Evolutionary conservation across 2,113 vertebrate genomes (phyloP).

Genomic region (Platichthys stellatus): DNA sequence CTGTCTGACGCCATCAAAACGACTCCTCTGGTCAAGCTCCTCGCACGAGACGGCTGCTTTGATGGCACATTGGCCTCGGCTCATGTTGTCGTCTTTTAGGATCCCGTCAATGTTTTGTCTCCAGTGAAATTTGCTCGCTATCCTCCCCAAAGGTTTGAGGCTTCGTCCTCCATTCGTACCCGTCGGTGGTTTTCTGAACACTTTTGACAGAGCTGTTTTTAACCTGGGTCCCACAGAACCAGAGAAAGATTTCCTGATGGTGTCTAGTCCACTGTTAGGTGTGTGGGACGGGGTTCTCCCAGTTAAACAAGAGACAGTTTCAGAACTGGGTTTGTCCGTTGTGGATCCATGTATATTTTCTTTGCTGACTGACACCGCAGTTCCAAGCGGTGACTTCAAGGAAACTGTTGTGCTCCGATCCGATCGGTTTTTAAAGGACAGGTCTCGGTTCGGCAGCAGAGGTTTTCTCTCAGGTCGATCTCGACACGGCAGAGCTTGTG

Average conservation of each 20-base stretch:
- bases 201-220: slow-evolving; percentile 70
- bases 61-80: slow-evolving; percentile 61
- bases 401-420: slow-evolving; percentile 33
- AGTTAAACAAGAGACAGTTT: slow-evolving; percentile 33
- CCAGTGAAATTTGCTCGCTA: slow-evolving; percentile 53
- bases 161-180: slow-evolving; percentile 59
- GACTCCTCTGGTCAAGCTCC: slow-evolving; percentile 79
- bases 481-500: slow-evolving; percentile 32
- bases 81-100: slow-evolving; percentile 58
- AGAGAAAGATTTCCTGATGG: slow-evolving; percentile 65
- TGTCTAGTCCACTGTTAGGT: slow-evolving; percentile 56
- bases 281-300: slow-evolving; percentile 33
- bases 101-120: slow-evolving; percentile 62
- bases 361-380: slow-evolving; percentile 30
- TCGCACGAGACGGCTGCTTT: slow-evolving; percentile 82
- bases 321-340: slow-evolving; percentile 36
- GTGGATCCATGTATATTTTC: slow-evolving; percentile 51
- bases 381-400: slow-evolving; percentile 52
- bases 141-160: slow-evolving; percentile 66
- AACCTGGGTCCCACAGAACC: slow-evolving; percentile 72
- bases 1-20: slow-evolving; percentile 38
- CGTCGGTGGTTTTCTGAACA: slow-evolving; percentile 74
- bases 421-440: slow-evolving; percentile 67
- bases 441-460: slow-evolving; percentile 67
- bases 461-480: slow-evolving; percentile 68